Conservation (phyloP, 1,140 invertebrate species). For the Polyergus mexicanus region DNA sequence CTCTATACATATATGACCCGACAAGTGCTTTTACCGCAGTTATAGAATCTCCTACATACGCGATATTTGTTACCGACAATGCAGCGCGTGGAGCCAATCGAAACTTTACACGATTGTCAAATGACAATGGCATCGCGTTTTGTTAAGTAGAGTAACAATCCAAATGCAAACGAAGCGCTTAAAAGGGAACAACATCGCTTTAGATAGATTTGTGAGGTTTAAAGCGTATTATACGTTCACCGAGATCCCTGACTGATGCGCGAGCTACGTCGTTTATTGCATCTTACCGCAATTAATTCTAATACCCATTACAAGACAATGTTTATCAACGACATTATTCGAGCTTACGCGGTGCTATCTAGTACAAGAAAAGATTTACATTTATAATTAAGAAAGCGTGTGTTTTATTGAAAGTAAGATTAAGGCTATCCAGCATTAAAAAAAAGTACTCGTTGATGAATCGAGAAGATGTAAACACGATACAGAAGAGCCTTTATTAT, state of each 20-base stretch:
- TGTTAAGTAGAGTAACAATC: not conserved
- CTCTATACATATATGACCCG: not conserved
- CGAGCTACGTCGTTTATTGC: slow-evolving; percentile 25
- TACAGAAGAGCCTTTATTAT: too few relatives aligned
- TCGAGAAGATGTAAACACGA: not conserved
- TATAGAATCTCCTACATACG: slow-evolving; percentile 11
- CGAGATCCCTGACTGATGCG: not conserved
- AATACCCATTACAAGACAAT: slow-evolving; percentile 25
- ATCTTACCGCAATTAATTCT: slow-evolving; percentile 33
- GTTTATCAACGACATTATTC: slow-evolving; percentile 34
- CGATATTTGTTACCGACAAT: slow-evolving; percentile 26
- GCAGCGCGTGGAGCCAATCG: slow-evolving; percentile 10
- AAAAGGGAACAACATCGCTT: slow-evolving; percentile 19
- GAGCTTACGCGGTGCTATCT: not conserved
- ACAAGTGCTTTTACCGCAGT: not conserved
- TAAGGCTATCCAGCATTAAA: too few relatives aligned
- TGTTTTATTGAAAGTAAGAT: too few relatives aligned
- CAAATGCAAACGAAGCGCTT: not conserved
- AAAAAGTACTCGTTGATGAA: too few relatives aligned
- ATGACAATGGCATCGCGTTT: not conserved
- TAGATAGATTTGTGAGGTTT: slow-evolving; percentile 45
- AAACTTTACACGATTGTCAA: slow-evolving; percentile 52
- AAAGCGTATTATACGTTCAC: slow-evolving; percentile 24
- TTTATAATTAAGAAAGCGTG: not conserved
- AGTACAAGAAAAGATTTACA: not conserved